phyloP scores from a whole-genome alignment of 2,113 vertebrate species.

The Pavo muticus region DNA sequence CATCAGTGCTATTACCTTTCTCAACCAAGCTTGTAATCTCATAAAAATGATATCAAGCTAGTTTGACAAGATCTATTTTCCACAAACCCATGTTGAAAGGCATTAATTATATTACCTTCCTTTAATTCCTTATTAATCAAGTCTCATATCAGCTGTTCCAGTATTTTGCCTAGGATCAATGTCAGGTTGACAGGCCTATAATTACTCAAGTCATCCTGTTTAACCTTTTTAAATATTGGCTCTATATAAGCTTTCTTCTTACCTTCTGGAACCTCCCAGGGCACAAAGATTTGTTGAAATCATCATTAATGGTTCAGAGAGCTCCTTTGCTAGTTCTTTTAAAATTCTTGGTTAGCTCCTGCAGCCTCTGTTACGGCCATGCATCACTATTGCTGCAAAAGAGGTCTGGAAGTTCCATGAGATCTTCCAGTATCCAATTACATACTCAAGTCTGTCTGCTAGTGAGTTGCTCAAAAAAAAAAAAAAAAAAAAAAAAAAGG shows the following conservation, averaged over 20 bases:
- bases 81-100: slow-evolving; percentile 69
- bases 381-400: background rate
- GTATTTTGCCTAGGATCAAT: slow-evolving; percentile 73
- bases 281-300: slow-evolving; percentile 66
- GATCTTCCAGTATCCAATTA: background rate
- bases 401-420: background rate
- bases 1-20: slow-evolving; percentile 67
- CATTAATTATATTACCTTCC: slow-evolving; percentile 76
- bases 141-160: slow-evolving; percentile 72
- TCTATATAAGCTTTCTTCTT: slow-evolving; percentile 67
- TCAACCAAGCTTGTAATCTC: slow-evolving; percentile 71
- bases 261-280: slow-evolving; percentile 59
- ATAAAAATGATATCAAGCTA: slow-evolving; percentile 69
- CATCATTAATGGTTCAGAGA: slow-evolving; percentile 61
- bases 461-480: background rate
- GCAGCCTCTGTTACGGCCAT: background rate
- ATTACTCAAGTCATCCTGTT: slow-evolving; percentile 67
- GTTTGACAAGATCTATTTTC: slow-evolving; percentile 75
- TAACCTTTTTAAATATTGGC: slow-evolving; percentile 74
- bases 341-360: slow-evolving; percentile 16
- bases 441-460: background rate
- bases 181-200: slow-evolving; percentile 72
- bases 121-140: slow-evolving; percentile 77
- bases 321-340: slow-evolving; percentile 44
- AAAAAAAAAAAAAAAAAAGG: background rate